These are phyloP conservation scores for Manis javanica DNA, from an alignment of 2,797 vertebrate species.

Conservation along the genomic window DNA sequence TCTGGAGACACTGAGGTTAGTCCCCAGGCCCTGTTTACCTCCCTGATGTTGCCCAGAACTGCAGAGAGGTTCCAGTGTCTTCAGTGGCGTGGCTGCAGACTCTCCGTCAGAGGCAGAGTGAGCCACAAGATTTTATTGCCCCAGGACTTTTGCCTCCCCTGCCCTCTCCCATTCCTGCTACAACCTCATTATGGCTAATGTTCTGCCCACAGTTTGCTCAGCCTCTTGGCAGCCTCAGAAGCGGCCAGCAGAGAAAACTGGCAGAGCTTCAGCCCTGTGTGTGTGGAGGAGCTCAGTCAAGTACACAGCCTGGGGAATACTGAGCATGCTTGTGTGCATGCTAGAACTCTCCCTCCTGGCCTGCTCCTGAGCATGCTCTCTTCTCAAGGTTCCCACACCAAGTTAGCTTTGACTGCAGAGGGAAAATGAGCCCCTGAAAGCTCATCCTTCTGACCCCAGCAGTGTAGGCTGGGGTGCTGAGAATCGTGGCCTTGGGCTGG, in stretches of 20 bases:
- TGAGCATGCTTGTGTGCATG: not conserved
- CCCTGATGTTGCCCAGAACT: not conserved
- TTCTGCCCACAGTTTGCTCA: not conserved
- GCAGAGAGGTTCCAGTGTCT: not conserved
- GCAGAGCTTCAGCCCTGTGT: not conserved
- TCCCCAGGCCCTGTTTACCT: not conserved
- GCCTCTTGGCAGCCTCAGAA: not conserved
- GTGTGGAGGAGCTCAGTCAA: not conserved
- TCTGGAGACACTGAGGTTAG: not conserved
- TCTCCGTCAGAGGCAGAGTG: not conserved
- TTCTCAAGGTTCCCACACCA: not conserved
- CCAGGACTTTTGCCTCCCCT: not conserved
- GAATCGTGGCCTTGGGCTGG: not conserved
- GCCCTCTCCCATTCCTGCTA: not conserved
- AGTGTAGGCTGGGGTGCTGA: not conserved
- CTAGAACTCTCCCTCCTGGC: not conserved
- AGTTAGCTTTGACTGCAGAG: not conserved
- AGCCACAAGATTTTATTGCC: not conserved
- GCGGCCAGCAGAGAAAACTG: not conserved
- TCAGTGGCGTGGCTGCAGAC: fast-evolving
- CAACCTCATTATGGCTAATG: too few species aligned
- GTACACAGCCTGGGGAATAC: not conserved
- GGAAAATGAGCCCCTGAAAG: not conserved
- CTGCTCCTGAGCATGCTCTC: not conserved
- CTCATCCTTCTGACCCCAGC: not conserved